Evolutionary conservation across 2,113 vertebrate species (phyloP).

Genomic region (Onychostruthus taczanowskii): DNA sequence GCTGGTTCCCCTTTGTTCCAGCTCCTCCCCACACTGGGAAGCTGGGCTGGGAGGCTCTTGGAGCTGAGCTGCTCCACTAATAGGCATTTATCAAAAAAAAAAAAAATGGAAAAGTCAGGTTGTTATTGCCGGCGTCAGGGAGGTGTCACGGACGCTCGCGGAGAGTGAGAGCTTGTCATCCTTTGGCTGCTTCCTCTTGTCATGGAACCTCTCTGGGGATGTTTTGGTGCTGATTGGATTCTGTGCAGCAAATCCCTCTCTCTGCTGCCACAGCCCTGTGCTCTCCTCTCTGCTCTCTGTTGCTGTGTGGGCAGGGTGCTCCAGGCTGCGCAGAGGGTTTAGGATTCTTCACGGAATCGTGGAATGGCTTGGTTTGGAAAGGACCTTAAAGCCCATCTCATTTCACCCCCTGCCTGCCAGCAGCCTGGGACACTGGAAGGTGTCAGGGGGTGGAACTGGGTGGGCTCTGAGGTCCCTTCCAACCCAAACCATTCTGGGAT

Average conservation of each 20-base stretch:
- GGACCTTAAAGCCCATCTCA: background rate
- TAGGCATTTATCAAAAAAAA: background rate
- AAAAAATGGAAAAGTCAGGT: background rate
- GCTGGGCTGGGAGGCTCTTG: background rate
- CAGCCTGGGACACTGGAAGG: background rate
- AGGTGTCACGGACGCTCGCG: accelerated
- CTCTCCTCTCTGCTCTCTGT: background rate
- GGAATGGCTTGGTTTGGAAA: background rate
- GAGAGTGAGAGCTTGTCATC: background rate
- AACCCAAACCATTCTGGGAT: too few relatives aligned
- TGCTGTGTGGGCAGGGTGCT: too few relatives aligned
- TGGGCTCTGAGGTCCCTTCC: background rate
- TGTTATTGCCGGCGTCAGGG: accelerated
- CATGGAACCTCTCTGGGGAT: background rate
- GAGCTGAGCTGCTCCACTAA: background rate
- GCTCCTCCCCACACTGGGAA: background rate
- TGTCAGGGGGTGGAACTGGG: background rate
- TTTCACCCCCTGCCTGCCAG: background rate
- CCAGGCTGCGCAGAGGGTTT: too few relatives aligned
- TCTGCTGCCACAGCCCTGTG: background rate
- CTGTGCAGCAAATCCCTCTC: background rate
- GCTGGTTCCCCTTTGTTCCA: background rate
- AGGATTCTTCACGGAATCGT: background rate
- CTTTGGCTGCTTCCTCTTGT: background rate
- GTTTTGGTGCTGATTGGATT: background rate